Evolutionary conservation across 2,888 invertebrate genomes (phyloP), one percentile per base, ranked within the genome.

Genomic region (Trimorus sp.): DNA sequence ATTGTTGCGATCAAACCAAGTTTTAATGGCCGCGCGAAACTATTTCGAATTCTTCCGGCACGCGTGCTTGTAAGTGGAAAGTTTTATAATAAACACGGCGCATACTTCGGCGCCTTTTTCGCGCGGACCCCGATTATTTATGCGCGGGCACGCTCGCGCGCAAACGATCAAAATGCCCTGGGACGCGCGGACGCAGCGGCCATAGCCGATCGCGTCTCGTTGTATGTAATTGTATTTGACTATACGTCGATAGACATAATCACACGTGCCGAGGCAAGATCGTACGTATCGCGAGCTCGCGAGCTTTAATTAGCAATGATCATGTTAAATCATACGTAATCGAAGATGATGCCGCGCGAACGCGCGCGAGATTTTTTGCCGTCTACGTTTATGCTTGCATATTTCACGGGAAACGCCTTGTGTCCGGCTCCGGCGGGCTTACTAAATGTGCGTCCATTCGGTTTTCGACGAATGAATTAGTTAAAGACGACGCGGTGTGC

Each of bases 1-100:
- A 69, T 51, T 77, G 63, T 69, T 69, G 63, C 36, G 69, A 69
- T 68, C 42, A 59, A 66, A 60, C 75, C 45, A 75, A 76, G 53
- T 76, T 76, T 68, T 54, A 69, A 26, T 69, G 53, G 38, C 26
- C 62, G 54, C 49, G 26, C 36, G 36, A 69, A 76, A 76, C 68
- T 48, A 16, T 69, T 51, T 58, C 37, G 36, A 60, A 69, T 76
- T 75, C 42, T 68, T 75, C 36, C 16, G 37, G 51, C 51, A 56
- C 48, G 48, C 48, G 37, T 37, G 63, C 11, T 51, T 49, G 40
- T 42, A 11, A 69, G 60, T 53, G n/a, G n/a, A 40, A 62, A 71
- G 36, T 63, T 62, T 73, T 36, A 54, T 53, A 54, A 71, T 36
- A 71, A 68, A 68, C 48, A 68, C 37, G 40, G 56, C 56, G 48